These are phyloP conservation scores for Amiota minor DNA, from an alignment of 2,888 invertebrate species.

Conservation along the genomic window DNA sequence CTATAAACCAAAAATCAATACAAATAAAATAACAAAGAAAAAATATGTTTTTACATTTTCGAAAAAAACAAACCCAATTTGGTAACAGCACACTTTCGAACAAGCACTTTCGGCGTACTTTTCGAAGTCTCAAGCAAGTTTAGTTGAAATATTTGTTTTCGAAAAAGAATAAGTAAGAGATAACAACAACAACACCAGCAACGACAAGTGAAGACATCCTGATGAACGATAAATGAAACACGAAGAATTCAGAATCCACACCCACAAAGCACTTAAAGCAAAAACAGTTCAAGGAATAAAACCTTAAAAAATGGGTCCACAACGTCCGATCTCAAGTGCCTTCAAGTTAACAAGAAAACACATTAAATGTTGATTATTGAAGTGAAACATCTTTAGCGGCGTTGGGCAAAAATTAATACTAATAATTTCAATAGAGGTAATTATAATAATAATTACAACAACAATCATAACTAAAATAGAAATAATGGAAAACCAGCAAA, in stretches of 20 bases:
- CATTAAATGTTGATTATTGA: slow-evolving; percentile 81
- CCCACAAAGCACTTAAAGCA: slow-evolving; percentile 40
- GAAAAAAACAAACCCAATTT: slow-evolving; percentile 17
- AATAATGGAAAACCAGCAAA: no score
- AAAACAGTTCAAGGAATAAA: slow-evolving; percentile 69
- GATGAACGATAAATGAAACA: slow-evolving; percentile 36
- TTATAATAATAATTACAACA: no score
- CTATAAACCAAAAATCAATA: not conserved
- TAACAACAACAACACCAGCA: slow-evolving; percentile 52
- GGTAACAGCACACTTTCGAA: slow-evolving; percentile 55
- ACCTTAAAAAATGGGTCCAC: slow-evolving; percentile 85
- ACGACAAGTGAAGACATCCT: slow-evolving; percentile 47
- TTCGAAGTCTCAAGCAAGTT: slow-evolving; percentile 55
- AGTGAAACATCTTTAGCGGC: no score
- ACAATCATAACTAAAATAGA: not conserved
- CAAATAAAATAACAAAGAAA: not conserved
- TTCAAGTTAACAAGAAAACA: slow-evolving; percentile 78
- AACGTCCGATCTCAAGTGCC: slow-evolving; percentile 96
- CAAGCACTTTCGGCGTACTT: slow-evolving; percentile 58
- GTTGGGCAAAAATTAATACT: no score
- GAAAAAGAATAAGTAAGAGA: not conserved
- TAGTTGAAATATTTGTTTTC: slow-evolving; percentile 57
- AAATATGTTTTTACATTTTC: slow-evolving; percentile 26
- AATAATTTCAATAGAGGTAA: no score
- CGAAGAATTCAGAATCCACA: slow-evolving; percentile 45